These are phyloP conservation scores for Caenorhabditis doughertyi DNA, from an alignment of 2,888 invertebrate genomes.

Conservation along the genomic window DNA sequence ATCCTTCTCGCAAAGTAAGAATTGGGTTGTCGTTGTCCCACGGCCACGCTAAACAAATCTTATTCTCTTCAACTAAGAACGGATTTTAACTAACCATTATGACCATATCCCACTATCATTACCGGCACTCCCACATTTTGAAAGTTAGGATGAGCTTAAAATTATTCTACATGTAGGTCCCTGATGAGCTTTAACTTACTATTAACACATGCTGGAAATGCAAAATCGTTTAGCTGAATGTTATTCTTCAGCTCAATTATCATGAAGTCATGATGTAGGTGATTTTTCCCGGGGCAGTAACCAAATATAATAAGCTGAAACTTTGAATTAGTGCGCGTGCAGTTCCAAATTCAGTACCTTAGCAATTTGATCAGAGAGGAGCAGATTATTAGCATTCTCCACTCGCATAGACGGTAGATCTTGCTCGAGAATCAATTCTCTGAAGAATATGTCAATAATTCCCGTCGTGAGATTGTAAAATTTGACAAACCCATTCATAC, in stretches of 20 bases:
- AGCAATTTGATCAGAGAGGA: not conserved
- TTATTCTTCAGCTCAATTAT: slow-evolving; percentile 4
- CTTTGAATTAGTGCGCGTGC: too few species aligned
- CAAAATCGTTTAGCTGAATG: not conserved
- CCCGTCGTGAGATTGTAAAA: not conserved
- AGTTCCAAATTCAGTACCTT: too few species aligned
- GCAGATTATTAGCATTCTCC: not conserved
- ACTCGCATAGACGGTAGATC: not conserved
- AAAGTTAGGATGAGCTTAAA: not conserved
- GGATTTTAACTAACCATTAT: too few species aligned
- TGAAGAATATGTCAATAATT: not conserved
- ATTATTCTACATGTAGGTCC: too few species aligned
- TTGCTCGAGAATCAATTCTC: not conserved
- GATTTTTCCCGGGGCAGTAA: not conserved
- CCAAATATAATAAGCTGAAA: not conserved
- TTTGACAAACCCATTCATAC: not conserved
- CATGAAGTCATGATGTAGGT: not conserved
- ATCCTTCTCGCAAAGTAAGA: too few species aligned
- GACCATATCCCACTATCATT: too few species aligned
- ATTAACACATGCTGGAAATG: not conserved
- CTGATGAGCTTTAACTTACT: too few species aligned
- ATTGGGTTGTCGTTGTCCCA: too few species aligned
- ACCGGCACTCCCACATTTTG: too few species aligned
- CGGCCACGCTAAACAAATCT: too few species aligned
- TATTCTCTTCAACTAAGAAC: too few species aligned